phyloP scores from a whole-genome alignment of 2,797 vertebrate species.

The Galago senegalensis region DNA sequence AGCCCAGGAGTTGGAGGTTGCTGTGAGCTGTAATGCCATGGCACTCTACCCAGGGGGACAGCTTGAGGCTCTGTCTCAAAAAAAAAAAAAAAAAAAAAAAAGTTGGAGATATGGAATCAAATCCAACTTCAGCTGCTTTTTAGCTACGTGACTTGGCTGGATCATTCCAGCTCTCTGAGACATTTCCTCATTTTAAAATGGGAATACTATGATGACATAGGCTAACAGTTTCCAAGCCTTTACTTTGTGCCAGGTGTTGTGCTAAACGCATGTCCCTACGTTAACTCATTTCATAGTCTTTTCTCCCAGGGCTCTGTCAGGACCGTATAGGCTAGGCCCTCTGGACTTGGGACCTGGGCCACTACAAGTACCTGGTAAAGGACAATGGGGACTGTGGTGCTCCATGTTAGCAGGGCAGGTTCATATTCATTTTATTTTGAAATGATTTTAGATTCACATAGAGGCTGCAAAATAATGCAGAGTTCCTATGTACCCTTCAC shows the following conservation, averaged over 20 bases:
- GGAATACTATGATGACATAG: background rate
- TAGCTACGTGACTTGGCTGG: background rate
- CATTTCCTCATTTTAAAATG: background rate
- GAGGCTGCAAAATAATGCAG: conserved; percentile 7
- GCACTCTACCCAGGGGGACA: too few species aligned
- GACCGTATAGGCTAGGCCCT: background rate
- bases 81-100: too few species aligned
- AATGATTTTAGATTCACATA: conserved; percentile 43
- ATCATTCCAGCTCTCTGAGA: background rate
- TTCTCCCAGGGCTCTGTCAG: background rate
- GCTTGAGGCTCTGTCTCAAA: too few species aligned
- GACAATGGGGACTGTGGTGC: background rate
- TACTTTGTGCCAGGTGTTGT: background rate
- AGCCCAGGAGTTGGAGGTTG: too few species aligned
- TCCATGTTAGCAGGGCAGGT: background rate
- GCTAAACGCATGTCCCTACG: background rate
- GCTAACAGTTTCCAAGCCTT: background rate
- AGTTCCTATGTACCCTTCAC: background rate
- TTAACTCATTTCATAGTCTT: background rate
- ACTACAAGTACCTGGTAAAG: background rate
- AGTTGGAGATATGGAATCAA: background rate
- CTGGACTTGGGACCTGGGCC: background rate
- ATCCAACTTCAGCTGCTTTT: background rate
- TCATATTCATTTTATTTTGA: conserved; percentile 53
- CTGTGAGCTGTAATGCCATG: too few species aligned